Conservation (phyloP, 2,113 vertebrate species). For the Ptychochromis oligacanthus region DNA sequence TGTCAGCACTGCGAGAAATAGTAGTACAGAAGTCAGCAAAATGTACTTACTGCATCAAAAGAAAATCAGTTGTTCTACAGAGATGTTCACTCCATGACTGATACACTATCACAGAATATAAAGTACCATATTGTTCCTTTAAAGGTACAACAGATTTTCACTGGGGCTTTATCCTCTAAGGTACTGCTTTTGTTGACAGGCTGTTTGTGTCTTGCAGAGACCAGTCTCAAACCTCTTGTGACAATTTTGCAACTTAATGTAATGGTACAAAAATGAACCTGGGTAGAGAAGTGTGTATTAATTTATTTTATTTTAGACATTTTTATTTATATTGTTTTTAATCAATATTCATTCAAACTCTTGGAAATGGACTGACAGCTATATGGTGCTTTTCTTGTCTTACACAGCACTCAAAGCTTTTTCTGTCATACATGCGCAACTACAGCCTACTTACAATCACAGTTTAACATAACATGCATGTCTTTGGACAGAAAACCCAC, state of each 20-base stretch:
- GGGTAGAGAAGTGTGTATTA: neutral
- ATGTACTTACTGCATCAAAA: neutral
- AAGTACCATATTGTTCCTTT: constrained; percentile 8
- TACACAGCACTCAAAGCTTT: neutral
- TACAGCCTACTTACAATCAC: neutral
- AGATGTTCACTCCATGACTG: neutral
- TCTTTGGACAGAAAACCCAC: neutral
- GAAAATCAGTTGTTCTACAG: neutral
- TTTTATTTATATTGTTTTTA: neutral
- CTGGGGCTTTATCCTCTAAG: neutral
- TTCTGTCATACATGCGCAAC: neutral
- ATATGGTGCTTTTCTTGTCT: neutral
- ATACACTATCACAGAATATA: neutral
- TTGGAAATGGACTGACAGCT: neutral
- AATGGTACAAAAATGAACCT: neutral
- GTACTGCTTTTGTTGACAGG: neutral
- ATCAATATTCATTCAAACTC: neutral
- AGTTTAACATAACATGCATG: neutral
- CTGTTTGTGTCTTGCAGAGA: neutral
- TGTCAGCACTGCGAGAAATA: neutral
- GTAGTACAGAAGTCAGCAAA: constrained; percentile 6
- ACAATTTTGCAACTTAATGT: neutral
- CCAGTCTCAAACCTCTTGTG: neutral
- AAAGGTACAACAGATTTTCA: neutral
- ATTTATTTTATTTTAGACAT: neutral